Evolutionary conservation across 2,797 vertebrate genomes (phyloP).

Genomic region (Helicolenus hilgendorfi): DNA sequence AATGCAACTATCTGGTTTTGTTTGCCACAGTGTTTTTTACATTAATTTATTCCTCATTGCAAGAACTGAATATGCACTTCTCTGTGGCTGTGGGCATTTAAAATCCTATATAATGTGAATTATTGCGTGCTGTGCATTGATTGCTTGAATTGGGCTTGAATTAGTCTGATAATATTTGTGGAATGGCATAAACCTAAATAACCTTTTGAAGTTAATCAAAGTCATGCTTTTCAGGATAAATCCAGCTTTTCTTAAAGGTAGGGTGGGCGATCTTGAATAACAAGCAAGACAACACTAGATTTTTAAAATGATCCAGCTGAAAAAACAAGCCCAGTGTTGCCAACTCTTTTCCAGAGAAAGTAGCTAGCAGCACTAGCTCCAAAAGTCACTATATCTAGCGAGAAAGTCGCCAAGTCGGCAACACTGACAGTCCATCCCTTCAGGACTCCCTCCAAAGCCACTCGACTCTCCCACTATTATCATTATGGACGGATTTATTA

Average conservation of each 20-base stretch:
- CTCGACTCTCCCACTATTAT: no score
- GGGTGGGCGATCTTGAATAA: accelerated
- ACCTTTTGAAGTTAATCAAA: neutral
- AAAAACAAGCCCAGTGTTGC: no score
- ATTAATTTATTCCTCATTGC: neutral
- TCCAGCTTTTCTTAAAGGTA: neutral
- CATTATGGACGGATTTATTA: no score
- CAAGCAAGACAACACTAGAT: no score
- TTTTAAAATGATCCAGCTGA: no score
- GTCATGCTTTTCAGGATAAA: neutral
- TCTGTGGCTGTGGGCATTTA: neutral
- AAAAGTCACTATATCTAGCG: no score
- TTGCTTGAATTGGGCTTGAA: neutral
- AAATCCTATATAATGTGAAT: neutral
- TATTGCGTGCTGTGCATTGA: neutral
- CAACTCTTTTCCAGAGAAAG: no score
- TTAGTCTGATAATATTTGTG: neutral
- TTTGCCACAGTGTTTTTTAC: neutral
- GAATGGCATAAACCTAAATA: neutral
- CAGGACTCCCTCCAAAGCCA: no score
- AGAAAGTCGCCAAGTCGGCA: no score
- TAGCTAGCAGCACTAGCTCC: no score
- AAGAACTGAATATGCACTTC: neutral
- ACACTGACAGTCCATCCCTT: no score
- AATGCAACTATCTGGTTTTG: no score